Evolutionary conservation across 2,113 vertebrate species (phyloP).

Genomic region (Greenwoodochromis staneri): DNA sequence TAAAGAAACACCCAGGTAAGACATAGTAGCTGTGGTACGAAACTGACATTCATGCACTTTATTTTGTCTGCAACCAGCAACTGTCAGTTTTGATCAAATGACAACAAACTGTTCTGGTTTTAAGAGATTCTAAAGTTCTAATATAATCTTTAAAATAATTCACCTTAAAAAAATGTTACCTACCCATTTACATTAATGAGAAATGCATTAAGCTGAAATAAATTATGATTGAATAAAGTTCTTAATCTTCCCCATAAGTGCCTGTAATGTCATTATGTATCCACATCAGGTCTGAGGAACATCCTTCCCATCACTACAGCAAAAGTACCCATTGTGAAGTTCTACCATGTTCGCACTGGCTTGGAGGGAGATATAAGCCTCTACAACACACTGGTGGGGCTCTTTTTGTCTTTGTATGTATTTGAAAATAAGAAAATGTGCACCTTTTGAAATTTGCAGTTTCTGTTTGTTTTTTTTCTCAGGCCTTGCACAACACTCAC

Average conservation of each 20-base stretch:
- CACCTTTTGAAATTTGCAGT: neutral
- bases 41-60: neutral
- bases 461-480: neutral
- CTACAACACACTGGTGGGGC: slow-evolving; percentile 88
- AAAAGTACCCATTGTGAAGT: slow-evolving; percentile 95
- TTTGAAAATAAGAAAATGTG: neutral
- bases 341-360: slow-evolving; percentile 85
- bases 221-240: neutral
- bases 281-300: slow-evolving; percentile 79
- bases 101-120: neutral
- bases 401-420: neutral
- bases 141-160: neutral
- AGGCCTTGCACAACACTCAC: slow-evolving; percentile 91
- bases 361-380: slow-evolving; percentile 95
- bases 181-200: neutral
- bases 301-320: slow-evolving; percentile 93
- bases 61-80: neutral
- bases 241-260: neutral
- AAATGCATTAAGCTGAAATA: neutral
- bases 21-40: neutral
- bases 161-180: neutral
- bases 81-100: neutral
- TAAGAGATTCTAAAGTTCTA: neutral
- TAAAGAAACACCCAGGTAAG: slow-evolving; percentile 86
- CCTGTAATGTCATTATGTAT: neutral